Evolutionary conservation across 2,113 vertebrate genomes (phyloP).

Genomic region (Tragelaphus buxtoni): DNA sequence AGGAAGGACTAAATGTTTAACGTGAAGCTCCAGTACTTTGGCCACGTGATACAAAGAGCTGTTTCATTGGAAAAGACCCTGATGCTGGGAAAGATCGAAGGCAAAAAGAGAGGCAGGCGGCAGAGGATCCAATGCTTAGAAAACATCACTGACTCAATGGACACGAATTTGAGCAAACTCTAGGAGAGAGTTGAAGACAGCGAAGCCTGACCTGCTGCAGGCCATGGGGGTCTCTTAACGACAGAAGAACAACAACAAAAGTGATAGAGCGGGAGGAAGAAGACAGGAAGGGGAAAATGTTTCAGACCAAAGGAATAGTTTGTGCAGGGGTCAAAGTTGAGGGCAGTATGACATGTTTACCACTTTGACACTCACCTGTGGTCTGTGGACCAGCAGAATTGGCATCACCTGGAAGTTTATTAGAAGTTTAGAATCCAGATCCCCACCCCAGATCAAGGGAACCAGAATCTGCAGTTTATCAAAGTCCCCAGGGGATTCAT

Average conservation of each 20-base stretch:
- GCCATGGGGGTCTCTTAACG: background rate
- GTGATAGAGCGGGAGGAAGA: no score
- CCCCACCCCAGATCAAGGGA: background rate
- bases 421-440: background rate
- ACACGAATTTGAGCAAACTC: background rate
- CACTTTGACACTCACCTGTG: background rate
- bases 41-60: background rate
- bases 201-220: background rate
- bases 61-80: background rate
- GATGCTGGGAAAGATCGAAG: background rate
- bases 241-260: background rate
- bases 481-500: no score
- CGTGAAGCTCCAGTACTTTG: background rate
- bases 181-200: background rate
- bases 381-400: background rate
- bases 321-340: background rate
- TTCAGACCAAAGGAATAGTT: background rate
- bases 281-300: no score
- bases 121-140: background rate
- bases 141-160: background rate
- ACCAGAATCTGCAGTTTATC: background rate
- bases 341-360: no score
- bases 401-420: background rate
- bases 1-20: background rate
- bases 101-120: background rate